Evolutionary conservation across 2,888 invertebrate genomes (phyloP).

Genomic region (Nomada ferruginata): DNA sequence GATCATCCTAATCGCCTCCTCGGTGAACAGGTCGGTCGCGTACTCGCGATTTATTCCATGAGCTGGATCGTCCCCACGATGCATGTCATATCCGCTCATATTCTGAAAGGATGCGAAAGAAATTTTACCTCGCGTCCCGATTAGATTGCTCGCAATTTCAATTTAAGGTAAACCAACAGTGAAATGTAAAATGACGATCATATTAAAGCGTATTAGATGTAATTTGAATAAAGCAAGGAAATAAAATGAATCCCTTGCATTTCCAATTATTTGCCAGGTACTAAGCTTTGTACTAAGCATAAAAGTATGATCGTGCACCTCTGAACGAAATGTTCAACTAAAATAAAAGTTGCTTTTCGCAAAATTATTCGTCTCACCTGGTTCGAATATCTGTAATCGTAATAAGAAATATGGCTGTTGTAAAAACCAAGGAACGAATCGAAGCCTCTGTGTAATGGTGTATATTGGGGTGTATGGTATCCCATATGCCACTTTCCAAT

Average conservation of each 20-base stretch:
- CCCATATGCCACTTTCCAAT: constrained; percentile 88
- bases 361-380: constrained; percentile 50
- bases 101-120: constrained; percentile 70
- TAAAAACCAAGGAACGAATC: constrained; percentile 94
- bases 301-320: no score
- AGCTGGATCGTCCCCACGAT: constrained; percentile 84
- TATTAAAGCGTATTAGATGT: no score
- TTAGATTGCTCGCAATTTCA: not conserved
- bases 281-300: no score
- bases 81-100: constrained; percentile 85
- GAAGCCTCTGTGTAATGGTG: constrained; percentile 91
- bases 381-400: constrained; percentile 86
- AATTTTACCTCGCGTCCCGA: not conserved
- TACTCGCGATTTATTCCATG: constrained; percentile 86
- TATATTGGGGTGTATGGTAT: constrained; percentile 86
- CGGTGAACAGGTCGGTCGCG: constrained; percentile 89
- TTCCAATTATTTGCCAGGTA: no score
- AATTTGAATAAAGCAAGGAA: no score
- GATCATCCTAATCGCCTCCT: constrained; percentile 88
- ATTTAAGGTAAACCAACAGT: not conserved
- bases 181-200: no score
- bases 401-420: constrained; percentile 94
- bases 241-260: no score
- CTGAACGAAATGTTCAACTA: no score
- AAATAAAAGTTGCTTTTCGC: not conserved